Evolutionary conservation across 2,113 vertebrate species (phyloP).

Genomic region (Ascaphus truei): DNA sequence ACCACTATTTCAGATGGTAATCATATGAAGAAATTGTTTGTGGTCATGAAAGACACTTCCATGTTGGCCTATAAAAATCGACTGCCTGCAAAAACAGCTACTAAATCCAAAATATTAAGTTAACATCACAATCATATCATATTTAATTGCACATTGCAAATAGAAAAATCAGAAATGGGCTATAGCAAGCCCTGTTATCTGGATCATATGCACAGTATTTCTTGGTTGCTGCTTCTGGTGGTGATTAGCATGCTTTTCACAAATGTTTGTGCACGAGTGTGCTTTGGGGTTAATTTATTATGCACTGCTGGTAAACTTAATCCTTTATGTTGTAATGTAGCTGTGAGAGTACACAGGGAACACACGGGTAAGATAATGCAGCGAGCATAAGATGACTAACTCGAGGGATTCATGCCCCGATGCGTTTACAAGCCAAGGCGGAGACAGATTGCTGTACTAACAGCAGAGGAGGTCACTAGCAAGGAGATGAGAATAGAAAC

Average conservation of each 20-base stretch:
- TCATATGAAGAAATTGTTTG: background rate
- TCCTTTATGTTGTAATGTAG: background rate
- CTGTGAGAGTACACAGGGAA: background rate
- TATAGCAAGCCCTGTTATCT: too few relatives aligned
- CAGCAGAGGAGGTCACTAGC: background rate
- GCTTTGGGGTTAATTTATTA: background rate
- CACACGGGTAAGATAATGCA: background rate
- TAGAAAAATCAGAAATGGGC: too few relatives aligned
- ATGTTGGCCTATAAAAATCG: too few relatives aligned
- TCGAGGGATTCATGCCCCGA: background rate
- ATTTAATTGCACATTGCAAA: too few relatives aligned
- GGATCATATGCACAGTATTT: too few relatives aligned
- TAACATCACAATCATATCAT: too few relatives aligned
- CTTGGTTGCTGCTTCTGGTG: too few relatives aligned
- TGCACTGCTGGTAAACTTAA: background rate
- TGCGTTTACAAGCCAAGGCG: background rate
- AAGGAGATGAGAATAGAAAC: background rate
- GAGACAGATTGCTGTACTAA: background rate
- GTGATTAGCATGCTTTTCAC: background rate
- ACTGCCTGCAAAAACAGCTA: too few relatives aligned
- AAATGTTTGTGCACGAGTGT: too few relatives aligned
- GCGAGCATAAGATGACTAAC: background rate
- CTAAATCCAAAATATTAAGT: too few relatives aligned
- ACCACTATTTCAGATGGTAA: background rate
- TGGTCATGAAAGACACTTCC: too few relatives aligned